phyloP scores from a whole-genome alignment of 2,797 vertebrate species.

The Channa striata region DNA sequence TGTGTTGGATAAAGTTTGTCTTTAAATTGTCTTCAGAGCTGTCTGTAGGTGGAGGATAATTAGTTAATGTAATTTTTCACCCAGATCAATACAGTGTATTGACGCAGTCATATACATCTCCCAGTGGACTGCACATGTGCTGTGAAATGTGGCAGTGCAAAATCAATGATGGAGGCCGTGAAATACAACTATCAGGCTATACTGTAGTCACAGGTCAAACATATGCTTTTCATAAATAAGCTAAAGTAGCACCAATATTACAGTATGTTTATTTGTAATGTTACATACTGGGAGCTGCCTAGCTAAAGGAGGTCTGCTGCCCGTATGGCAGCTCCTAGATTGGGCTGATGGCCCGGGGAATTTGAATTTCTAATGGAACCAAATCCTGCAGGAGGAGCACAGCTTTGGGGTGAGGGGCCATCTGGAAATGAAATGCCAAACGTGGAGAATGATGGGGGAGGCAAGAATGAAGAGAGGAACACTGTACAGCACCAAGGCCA shows the following conservation, averaged over 20 bases:
- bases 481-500: neutral
- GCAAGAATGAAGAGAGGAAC: constrained; percentile 29
- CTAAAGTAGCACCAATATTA: neutral
- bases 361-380: constrained; percentile 75
- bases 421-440: constrained; percentile 66
- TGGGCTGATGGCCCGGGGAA: constrained; percentile 70
- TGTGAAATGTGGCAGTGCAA: neutral
- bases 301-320: constrained; percentile 60
- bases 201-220: neutral
- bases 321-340: constrained; percentile 73
- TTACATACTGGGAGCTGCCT: constrained; percentile 38
- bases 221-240: constrained; percentile 29
- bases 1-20: neutral
- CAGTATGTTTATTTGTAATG: constrained; percentile 44
- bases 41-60: neutral
- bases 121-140: neutral
- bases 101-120: constrained; percentile 4
- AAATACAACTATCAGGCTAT: constrained; percentile 7
- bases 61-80: neutral
- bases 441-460: constrained; percentile 43
- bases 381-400: constrained; percentile 73
- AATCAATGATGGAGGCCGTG: neutral
- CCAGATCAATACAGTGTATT: constrained; percentile 13
- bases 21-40: neutral
- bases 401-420: constrained; percentile 69